Conservation (phyloP, 2,888 invertebrate genomes). For the Hypercompe scribonia region DNA sequence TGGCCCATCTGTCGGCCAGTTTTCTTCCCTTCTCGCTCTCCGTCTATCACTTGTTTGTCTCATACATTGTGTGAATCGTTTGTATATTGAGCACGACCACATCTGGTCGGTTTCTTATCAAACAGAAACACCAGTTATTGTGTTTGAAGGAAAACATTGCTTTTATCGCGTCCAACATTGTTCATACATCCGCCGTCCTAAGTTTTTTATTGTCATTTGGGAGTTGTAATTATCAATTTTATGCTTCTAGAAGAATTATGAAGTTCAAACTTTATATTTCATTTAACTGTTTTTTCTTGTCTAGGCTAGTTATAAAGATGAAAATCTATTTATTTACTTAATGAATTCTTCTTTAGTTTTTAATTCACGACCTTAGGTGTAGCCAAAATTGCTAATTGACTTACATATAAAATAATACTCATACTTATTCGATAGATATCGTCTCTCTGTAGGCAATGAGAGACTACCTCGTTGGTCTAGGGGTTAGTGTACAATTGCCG, state of each 20-base stretch:
- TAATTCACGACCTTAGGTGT: background rate
- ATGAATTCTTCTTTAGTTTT: background rate
- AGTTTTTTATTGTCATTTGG: conserved; percentile 62
- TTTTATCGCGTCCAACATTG: conserved; percentile 71
- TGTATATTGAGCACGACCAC: conserved; percentile 60
- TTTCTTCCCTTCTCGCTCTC: background rate
- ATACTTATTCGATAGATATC: too few species aligned
- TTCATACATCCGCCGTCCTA: conserved; percentile 79
- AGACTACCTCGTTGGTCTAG: too few species aligned
- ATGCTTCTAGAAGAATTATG: conserved; percentile 1
- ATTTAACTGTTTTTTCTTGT: background rate
- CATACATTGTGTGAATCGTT: conserved; percentile 36
- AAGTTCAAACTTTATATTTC: background rate
- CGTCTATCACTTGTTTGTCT: conserved; percentile 47
- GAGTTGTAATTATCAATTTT: conserved; percentile 1
- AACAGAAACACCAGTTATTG: conserved; percentile 73
- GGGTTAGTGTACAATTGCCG: too few species aligned
- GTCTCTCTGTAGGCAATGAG: too few species aligned
- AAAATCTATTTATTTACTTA: background rate
- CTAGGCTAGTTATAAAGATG: background rate
- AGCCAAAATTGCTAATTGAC: too few species aligned
- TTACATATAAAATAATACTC: too few species aligned
- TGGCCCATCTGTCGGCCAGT: background rate
- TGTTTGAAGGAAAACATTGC: conserved; percentile 77
- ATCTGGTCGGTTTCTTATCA: conserved; percentile 81